phyloP scores from a whole-genome alignment of 1,140 invertebrate genomes.

The Bombus sibiricus region DNA sequence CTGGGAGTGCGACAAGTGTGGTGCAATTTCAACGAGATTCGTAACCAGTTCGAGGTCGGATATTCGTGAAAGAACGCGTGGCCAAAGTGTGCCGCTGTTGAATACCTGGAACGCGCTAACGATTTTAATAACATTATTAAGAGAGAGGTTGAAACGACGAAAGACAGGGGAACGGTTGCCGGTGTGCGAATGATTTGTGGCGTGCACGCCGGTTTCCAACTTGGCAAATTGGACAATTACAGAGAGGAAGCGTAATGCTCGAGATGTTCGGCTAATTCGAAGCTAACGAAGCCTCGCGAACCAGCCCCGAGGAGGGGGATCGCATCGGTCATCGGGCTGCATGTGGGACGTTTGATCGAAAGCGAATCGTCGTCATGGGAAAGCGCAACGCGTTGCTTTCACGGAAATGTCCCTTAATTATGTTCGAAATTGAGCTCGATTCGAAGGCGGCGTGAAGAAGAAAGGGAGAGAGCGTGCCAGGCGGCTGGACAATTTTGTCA shows the following conservation, averaged over 20 bases:
- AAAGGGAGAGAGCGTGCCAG: neutral
- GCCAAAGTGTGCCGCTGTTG: neutral
- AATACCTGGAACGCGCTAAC: constrained; percentile 20
- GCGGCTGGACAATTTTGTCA: constrained; percentile 25
- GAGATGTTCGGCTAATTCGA: constrained; percentile 25
- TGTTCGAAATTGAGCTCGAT: neutral
- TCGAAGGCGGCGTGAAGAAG: neutral
- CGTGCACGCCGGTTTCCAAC: neutral
- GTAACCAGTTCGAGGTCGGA: neutral
- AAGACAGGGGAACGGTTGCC: neutral
- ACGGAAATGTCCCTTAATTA: constrained; percentile 27
- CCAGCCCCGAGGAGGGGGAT: neutral
- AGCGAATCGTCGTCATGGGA: constrained; percentile 48
- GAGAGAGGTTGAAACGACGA: neutral
- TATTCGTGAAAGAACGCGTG: neutral
- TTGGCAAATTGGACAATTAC: constrained; percentile 56
- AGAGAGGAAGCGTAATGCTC: constrained; percentile 40
- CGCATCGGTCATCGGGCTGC: constrained; percentile 14
- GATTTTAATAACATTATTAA: constrained; percentile 45
- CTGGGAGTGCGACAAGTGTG: no score
- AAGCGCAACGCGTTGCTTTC: neutral
- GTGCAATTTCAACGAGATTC: neutral
- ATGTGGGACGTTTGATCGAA: constrained; percentile 9
- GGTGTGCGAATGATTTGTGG: constrained; percentile 28
- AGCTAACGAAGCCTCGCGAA: constrained; percentile 19